phyloP scores from a whole-genome alignment of 2,888 invertebrate species.

The Dryocosmus kuriphilus region DNA sequence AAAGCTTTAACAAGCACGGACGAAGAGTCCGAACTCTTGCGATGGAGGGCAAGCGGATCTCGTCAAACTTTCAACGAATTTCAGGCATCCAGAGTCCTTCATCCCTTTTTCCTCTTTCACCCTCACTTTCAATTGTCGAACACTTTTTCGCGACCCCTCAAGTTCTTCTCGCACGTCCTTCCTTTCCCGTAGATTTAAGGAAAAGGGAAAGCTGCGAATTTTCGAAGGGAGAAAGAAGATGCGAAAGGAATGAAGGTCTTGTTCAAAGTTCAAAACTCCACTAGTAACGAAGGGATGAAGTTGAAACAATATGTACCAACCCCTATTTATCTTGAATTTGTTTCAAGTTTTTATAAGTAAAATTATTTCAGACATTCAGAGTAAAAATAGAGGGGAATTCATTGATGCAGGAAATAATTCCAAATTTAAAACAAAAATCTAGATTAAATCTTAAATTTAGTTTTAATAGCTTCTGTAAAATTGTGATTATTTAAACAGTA shows the following conservation, averaged over 20 bases:
- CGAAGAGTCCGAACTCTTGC: conserved; percentile 50
- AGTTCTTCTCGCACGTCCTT: conserved; percentile 45
- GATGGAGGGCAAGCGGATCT: conserved; percentile 59
- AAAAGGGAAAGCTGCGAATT: conserved; percentile 4
- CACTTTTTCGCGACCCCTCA: conserved; percentile 52
- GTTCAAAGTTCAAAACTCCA: conserved; percentile 61
- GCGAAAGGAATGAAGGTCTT: conserved; percentile 54
- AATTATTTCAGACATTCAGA: neutral
- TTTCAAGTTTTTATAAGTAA: conserved; percentile 20
- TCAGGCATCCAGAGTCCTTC: conserved; percentile 55
- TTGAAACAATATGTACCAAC: conserved; percentile 62
- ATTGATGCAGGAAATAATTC: no score
- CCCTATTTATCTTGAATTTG: conserved; percentile 44
- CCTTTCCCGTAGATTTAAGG: conserved; percentile 30
- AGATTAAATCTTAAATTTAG: no score
- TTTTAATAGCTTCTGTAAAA: no score
- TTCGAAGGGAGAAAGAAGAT: neutral
- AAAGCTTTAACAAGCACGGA: conserved; percentile 40
- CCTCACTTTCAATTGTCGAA: conserved; percentile 45
- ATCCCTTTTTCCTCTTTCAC: conserved; percentile 40
- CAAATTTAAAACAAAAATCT: no score
- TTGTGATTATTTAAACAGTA: no score
- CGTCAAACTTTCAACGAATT: conserved; percentile 63
- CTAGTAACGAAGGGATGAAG: conserved; percentile 62
- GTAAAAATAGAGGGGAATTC: no score